Conservation (phyloP, 2,888 invertebrate genomes). For the Zygothrica quintamaculata region DNA sequence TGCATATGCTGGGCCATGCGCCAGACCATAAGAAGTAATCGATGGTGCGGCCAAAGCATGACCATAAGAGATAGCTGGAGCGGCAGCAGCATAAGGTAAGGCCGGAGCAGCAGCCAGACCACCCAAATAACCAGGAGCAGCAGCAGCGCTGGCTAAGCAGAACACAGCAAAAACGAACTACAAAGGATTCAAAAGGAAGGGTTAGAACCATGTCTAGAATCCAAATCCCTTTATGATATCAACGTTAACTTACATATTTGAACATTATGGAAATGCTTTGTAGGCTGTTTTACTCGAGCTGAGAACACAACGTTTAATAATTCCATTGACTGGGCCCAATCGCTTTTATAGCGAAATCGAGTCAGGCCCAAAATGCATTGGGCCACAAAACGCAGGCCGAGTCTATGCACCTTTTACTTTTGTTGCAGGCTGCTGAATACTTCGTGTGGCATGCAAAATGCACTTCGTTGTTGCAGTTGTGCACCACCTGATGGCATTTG, state of each 20-base stretch:
- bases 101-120: slow-evolving; percentile 57
- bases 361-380: slow-evolving; percentile 43
- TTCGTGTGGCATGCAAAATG: slow-evolving; percentile 60
- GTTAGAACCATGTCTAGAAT: too few species aligned
- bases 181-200: not conserved
- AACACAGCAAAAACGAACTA: slow-evolving; percentile 76
- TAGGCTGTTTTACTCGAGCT: slow-evolving; percentile 51
- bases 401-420: slow-evolving; percentile 72
- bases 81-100: slow-evolving; percentile 44
- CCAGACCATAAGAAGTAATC: slow-evolving; percentile 65
- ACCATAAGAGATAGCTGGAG: slow-evolving; percentile 65
- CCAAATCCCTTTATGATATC: too few species aligned
- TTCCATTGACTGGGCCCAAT: slow-evolving; percentile 48
- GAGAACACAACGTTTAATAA: slow-evolving; percentile 77
- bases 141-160: slow-evolving; percentile 78
- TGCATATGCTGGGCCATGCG: slow-evolving; percentile 45
- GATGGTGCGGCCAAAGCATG: slow-evolving; percentile 59
- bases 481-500: too few species aligned
- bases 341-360: slow-evolving; percentile 72
- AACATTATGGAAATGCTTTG: slow-evolving; percentile 67
- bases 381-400: slow-evolving; percentile 18
- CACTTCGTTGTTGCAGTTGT: slow-evolving; percentile 17
- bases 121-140: slow-evolving; percentile 82
- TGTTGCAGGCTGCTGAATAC: slow-evolving; percentile 50
- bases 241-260: slow-evolving; percentile 77